Base-by-base conservation (phyloP, 2,888 invertebrate genomes). In the Pyrrhosoma nymphula region DNA sequence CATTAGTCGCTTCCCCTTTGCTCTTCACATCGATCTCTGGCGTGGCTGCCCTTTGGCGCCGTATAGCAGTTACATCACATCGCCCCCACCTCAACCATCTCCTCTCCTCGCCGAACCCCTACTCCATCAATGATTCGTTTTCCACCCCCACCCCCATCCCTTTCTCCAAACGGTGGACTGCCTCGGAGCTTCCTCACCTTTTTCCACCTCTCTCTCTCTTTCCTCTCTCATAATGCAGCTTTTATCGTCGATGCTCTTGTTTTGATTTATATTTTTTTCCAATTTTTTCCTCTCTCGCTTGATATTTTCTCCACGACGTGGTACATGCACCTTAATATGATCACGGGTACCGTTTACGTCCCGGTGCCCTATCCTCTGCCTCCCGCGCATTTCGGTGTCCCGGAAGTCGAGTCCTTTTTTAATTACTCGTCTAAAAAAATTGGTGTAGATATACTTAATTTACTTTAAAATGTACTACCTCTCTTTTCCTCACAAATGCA, bases 1-100 rank as follows among this genome's bases (percentile, higher is more conserved):
- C 93, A 93, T 93, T 93, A 93, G 93, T 75, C 69, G 93, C 93
- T 55, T 89, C 89, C 89, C 89, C 55, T 39, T 69, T 63, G 39
- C 63, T 91, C 91, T 39, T 60, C 60, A 91, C 93, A 93, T 93
- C 93, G 93, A 93, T 93, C 93, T 93, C 63, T 39, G 26, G 47
- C 16, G 69, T 47, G 18, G 69, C 69, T 93, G 93, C 93, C 93
- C 93, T 93, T 75, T 39, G 93, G 93, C 93, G 69, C 69, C 39
- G 69, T 69, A 69, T 93, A 69, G 93, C 47, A 47, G 69, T 69
- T 47, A 69, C 69, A 63, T 91, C 91, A 35, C 35, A 39, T 93
- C 93, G n/a, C 47, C 63, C 69, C 35, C 47, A 4, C 47, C 47
- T 88, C 88, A 2, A 4, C 47, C 47, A n/a, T 47, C 47, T 47